Base-by-base conservation (phyloP, 2,113 vertebrate genomes). In the Danionella cerebrum region DNA sequence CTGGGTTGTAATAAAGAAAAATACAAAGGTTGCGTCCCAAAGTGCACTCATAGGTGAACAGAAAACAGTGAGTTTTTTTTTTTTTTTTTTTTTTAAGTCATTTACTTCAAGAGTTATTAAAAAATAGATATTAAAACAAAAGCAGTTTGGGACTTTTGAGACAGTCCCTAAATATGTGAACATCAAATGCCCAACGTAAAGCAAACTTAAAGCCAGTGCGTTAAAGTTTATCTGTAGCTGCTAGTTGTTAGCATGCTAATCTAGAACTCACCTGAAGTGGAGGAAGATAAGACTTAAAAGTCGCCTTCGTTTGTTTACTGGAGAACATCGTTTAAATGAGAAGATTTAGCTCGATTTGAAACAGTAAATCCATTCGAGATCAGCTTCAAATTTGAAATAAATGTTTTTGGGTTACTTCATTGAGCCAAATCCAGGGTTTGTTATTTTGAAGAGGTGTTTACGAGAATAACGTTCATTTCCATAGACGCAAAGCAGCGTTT, bases 231-330 rank as follows among this genome's bases (percentile, higher is more conserved):
- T 31, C 6, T 31, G 11, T 18, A n/a, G 38, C 16, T 44, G 57
- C 57, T 58, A 58, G 6, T 29, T 18, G 18, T 14, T 35, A 9
- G 11, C 33, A 45, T 16, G 31, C 19, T 22, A 25, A 16, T 2
- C 3, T 39, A n/a, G 3, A 2, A 67, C 72, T 82, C 85, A 97
- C 94, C 91, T 93, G 94, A 13, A 87, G 76, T 58, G 94, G 90
- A 67, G 93, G 87, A 47, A 98, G 93, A 78, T 98, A 98, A 38
- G 89, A 91, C 76, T 83, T 92, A 85, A 98, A 98, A 44, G 92
- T 92, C 66, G 95, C 89, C 71, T 91, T 92, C 47, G 80, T 77
- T 42, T 89, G 86, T 86, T 86, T 94, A 52, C 84, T 82, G 57
- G 94, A 91, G 79, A 97, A 98, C 94, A 98, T 94, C 0, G 10